Evolutionary conservation across 2,113 vertebrate genomes (phyloP), one percentile per base, ranked within the genome.

Genomic region (Micronycteris hirsuta): DNA sequence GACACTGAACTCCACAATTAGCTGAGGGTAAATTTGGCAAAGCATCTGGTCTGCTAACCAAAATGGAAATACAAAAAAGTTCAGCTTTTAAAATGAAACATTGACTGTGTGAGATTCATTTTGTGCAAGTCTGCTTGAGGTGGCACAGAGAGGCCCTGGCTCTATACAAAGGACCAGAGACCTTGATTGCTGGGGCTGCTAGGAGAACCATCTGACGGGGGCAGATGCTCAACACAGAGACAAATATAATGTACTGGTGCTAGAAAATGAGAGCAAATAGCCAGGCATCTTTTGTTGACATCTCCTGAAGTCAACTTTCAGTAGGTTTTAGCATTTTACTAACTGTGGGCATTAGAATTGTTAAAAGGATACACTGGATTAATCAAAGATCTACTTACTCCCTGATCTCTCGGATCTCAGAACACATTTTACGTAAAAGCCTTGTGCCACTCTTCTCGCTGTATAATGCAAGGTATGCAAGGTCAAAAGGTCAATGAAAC

Each of bases 21-120:
- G 76, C 78, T 82, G 84, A 97, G 91, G 52, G 70, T 90, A 96
- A 95, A 91, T 94, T 70, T 93, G 91, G 86, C 77, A 83, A 95
- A 94, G 89, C 94, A 97, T 86, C 89, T 96, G 96, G 86, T 94
- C 92, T 96, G 91, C 68, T 83, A 63, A 92, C 81, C 76, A 93
- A 97, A 96, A 91, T 86, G 87, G 63, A 96, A 91, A 96, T 65
- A 80, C 33, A 52, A 65, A 71, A 95, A 86, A 95, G 22, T 31
- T 26, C 54, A 90, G 26, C 28, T 92, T 95, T 93, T 91, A 90
- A 97, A 96, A 95, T 82, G 58, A 95, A 96, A 91, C 96, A 92
- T 85, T 94, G 88, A 91, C 89, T 87, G 58, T 56, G 17, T 73
- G 83, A 89, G 47, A 86, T 58, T 96, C 87, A 93, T 87, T 89